Percentiles rank a stretch among this genome's conserved stretches.
These are phyloP conservation scores for Sula dactylatra DNA, from an alignment of 2,113 vertebrate genomes.

Conservation along the genomic window DNA sequence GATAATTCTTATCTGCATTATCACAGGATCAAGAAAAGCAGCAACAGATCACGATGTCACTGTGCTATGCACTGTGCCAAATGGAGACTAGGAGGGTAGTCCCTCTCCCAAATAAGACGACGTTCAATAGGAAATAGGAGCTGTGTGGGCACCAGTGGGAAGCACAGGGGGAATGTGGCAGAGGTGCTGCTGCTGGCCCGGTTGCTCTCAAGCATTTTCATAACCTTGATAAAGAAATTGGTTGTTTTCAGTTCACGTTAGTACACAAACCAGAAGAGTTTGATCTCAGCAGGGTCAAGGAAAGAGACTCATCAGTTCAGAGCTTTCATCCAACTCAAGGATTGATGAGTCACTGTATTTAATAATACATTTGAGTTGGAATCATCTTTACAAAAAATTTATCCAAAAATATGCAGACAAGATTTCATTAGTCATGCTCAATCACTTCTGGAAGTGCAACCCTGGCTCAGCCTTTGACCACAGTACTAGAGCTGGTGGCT, in stretches of 20 bases:
- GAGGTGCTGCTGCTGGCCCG: background rate
- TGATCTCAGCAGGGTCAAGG: background rate
- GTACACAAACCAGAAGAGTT: background rate
- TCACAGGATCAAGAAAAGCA: background rate
- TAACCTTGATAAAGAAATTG: background rate
- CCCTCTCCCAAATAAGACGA: background rate
- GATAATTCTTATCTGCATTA: background rate
- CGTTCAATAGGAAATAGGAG: background rate
- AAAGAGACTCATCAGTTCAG: background rate
- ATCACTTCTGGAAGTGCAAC: background rate
- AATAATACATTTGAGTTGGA: background rate
- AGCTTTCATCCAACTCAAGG: background rate
- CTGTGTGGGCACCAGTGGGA: background rate
- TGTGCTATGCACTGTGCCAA: background rate
- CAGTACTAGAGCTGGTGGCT: background rate
- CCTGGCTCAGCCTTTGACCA: fast-evolving
- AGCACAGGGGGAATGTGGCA: background rate
- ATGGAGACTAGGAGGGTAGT: fast-evolving
- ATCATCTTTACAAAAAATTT: background rate
- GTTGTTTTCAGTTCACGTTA: background rate
- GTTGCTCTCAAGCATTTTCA: fast-evolving
- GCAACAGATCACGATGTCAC: background rate
- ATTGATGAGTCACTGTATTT: background rate
- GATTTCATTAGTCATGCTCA: fast-evolving
- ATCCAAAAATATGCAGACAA: fast-evolving